phyloP scores from a whole-genome alignment of 2,113 vertebrate species.

The Dasyurus viverrinus region DNA sequence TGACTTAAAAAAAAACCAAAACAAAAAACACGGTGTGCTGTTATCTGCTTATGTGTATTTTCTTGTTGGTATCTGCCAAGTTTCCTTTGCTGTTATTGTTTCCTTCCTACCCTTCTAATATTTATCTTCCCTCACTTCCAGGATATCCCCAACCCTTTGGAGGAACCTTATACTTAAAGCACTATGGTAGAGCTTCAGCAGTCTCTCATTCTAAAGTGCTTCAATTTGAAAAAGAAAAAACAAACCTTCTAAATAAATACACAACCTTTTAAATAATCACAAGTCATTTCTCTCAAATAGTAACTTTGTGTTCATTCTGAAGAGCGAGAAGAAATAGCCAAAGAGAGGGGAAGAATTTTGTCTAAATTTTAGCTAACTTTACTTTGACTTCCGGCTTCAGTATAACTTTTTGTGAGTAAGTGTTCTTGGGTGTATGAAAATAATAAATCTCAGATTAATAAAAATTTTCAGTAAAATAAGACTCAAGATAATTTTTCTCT shows the following conservation, averaged over 20 bases:
- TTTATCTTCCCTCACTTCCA: not conserved
- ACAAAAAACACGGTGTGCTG: not conserved
- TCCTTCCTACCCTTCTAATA: not conserved
- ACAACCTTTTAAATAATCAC: not conserved
- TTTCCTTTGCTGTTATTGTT: not conserved
- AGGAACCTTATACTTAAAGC: not conserved
- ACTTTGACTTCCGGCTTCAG: not conserved
- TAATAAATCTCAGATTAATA: not conserved
- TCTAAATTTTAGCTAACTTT: not conserved
- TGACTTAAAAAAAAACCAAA: not conserved
- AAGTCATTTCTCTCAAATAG: not conserved
- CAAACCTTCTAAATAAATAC: not conserved
- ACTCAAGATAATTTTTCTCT: not conserved
- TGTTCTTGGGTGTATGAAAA: not conserved
- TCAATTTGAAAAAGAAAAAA: not conserved
- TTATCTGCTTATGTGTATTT: not conserved
- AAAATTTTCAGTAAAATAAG: not conserved
- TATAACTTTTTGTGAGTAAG: not conserved
- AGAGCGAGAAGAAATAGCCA: too few species aligned
- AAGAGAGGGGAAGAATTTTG: not conserved
- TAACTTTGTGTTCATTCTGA: not conserved
- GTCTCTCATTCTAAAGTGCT: not conserved
- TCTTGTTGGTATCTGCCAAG: not conserved
- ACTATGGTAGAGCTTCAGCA: not conserved
- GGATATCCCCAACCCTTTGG: not conserved